Evolutionary conservation across 2,113 vertebrate species (phyloP).

Genomic region (Spilogale gracilis): DNA sequence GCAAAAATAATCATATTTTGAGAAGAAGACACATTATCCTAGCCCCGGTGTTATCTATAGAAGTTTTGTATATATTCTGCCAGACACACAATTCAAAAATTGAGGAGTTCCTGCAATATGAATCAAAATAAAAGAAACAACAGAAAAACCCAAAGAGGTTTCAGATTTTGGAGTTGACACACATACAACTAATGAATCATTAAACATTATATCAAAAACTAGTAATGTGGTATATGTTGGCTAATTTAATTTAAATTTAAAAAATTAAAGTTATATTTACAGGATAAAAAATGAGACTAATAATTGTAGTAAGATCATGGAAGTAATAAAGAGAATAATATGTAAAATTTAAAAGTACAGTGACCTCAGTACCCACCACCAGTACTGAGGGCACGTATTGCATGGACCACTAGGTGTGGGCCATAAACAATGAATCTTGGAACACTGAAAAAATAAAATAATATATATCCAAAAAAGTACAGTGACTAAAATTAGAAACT

Average conservation of each 20-base stretch:
- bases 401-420: too few species aligned
- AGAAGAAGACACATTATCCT: background rate
- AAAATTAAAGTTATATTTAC: background rate
- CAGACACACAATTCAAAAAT: background rate
- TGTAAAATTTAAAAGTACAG: background rate
- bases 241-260: background rate
- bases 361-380: background rate
- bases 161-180: background rate
- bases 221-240: too few species aligned
- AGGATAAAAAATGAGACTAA: background rate
- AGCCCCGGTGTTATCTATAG: background rate
- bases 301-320: background rate
- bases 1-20: background rate
- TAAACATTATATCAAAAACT: too few species aligned
- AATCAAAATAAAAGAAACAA: background rate
- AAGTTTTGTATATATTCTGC: background rate
- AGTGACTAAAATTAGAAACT: background rate
- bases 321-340: background rate
- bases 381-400: too few species aligned
- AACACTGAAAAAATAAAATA: too few species aligned
- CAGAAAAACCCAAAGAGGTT: background rate
- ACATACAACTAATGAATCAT: background rate
- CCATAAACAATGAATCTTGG: too few species aligned
- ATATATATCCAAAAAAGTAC: background rate
- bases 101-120: background rate